These are phyloP conservation scores for Drosophila niveifrons DNA, from an alignment of 2,888 invertebrate genomes.

Conservation along the genomic window DNA sequence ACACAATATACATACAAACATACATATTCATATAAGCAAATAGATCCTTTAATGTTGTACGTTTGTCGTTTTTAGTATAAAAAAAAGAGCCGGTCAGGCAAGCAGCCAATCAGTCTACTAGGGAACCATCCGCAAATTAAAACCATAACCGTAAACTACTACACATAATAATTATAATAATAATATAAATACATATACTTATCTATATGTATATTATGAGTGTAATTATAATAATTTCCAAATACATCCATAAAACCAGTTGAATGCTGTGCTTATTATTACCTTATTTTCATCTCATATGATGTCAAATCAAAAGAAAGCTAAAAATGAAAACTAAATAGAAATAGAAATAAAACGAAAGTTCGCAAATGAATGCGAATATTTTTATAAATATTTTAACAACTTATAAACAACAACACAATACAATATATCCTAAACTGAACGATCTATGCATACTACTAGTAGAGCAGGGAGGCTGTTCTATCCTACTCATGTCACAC, in stretches of 20 bases:
- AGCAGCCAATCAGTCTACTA: constrained; percentile 62
- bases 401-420: constrained; percentile 26
- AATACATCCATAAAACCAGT: constrained; percentile 27
- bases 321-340: constrained; percentile 10
- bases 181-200: constrained; percentile 3
- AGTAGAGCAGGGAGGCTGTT: constrained; percentile 19
- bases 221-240: constrained; percentile 37
- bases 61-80: constrained; percentile 67
- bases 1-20: constrained; percentile 24
- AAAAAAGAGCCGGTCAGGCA: constrained; percentile 48
- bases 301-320: constrained; percentile 23
- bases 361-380: constrained; percentile 43
- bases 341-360: constrained; percentile 43
- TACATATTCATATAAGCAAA: constrained; percentile 35
- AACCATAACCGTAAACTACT: constrained; percentile 39
- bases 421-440: constrained; percentile 28
- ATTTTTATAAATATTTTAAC: constrained; percentile 64
- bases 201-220: constrained; percentile 14
- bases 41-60: constrained; percentile 67
- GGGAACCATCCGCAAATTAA: constrained; percentile 29
- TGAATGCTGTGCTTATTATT: constrained; percentile 38
- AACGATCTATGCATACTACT: constrained; percentile 25
- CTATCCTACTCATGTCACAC: constrained; percentile 49
- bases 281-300: constrained; percentile 20
- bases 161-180: constrained; percentile 9